Base-by-base conservation (phyloP, 92 coral and sea anemone species). In the Nematostella vectensis region DNA sequence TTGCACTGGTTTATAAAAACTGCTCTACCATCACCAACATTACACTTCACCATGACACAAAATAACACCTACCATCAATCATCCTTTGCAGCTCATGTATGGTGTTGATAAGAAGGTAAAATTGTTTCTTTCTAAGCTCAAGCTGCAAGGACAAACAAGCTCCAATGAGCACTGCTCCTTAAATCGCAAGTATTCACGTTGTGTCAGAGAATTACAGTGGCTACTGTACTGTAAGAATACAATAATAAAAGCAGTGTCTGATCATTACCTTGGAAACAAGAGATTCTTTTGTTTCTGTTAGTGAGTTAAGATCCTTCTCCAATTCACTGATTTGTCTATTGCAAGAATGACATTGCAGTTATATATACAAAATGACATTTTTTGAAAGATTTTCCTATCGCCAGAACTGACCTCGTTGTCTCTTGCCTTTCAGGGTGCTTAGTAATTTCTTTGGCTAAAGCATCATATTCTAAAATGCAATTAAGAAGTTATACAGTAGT, bases 341-440 rank as follows among this genome's bases (percentile, higher is more conserved):
- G n/a, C n/a, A n/a, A n/a, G n/a, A n/a, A n/a, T n/a, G n/a, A n/a
- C n/a, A n/a, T n/a, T n/a, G n/a, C n/a, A n/a, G n/a, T 22, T 21
- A 16, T 50, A 3, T 3, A 47, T 2, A 16, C 13, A 33, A 40
- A 17, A 19, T 29, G 40, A 58, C 26, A 8, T 18, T 15, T 3
- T 27, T 45, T 2, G 20, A 45, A 27, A 1, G 9, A 39, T 42
- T 6, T 45, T 57, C 20, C 19, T n/a, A 3, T 11, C 6, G 17
- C 1, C 28, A 12, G 15, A 33, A 33, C 40, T 33, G 45, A 91
- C 98, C 71, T 75, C 31, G 75, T 72, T 2, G 98, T 91, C 57
- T 91, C 98, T 61, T 91, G 88, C 69, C 98, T 85, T 55, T 91
- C 86, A 48, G 98, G 98, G 23, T 86, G 95, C 53, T 81, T 74